Conservation (phyloP, 2,888 invertebrate genomes). For the Pristionchus japonicus region DNA sequence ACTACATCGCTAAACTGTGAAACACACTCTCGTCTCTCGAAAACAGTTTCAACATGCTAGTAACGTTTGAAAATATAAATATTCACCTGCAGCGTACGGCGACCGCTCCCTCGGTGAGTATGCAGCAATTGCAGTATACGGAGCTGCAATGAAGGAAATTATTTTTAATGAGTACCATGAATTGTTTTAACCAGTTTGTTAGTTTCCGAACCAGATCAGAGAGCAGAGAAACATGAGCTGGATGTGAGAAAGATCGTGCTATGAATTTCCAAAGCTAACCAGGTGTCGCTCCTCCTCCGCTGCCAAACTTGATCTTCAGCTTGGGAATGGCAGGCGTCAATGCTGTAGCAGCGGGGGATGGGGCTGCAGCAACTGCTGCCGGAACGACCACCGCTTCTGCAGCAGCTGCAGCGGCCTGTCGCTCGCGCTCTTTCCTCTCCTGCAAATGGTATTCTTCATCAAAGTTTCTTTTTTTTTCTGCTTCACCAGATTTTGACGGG, state of each 20-base stretch:
- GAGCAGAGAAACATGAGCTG: no score
- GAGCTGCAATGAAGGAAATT: not conserved
- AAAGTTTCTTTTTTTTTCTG: not conserved
- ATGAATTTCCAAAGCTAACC: not conserved
- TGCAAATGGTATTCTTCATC: not conserved
- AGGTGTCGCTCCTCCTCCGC: not conserved
- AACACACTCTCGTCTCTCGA: no score
- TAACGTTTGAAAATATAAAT: no score
- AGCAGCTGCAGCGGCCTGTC: not conserved
- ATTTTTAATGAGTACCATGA: no score
- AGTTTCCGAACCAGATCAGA: no score
- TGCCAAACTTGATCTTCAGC: conserved; percentile 38
- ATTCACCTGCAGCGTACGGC: no score
- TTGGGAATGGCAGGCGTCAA: not conserved
- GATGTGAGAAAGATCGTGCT: no score
- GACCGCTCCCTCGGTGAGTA: no score
- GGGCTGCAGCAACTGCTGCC: not conserved
- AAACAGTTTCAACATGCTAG: no score
- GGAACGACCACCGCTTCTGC: not conserved
- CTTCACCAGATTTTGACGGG: no score
- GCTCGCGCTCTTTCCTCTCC: conserved; percentile 30
- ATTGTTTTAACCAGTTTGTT: no score
- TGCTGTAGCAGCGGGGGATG: not conserved
- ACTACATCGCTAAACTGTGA: no score
- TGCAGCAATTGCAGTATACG: not conserved